phyloP scores from a whole-genome alignment of 2,113 vertebrate genomes.

The Bostrychus sinensis region DNA sequence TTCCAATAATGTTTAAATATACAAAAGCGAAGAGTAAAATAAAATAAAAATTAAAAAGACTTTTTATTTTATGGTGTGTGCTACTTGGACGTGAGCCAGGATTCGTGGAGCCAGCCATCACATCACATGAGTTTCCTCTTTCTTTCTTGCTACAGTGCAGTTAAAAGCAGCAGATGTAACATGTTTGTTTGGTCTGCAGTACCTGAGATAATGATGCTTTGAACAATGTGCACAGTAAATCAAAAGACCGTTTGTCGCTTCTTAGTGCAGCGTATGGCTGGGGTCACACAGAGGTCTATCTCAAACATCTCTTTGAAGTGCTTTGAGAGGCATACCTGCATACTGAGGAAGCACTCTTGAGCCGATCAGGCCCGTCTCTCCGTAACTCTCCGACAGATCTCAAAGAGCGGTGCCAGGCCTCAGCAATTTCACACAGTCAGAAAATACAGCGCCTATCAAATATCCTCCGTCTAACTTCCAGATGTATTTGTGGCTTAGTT shows the following conservation, averaged over 20 bases:
- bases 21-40: too few relatives aligned
- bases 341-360: slow-evolving; percentile 53
- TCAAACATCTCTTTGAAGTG: slow-evolving; percentile 68
- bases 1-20: too few relatives aligned
- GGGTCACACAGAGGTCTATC: slow-evolving; percentile 53
- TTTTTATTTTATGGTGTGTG: slow-evolving; percentile 1
- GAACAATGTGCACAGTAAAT: slow-evolving; percentile 34
- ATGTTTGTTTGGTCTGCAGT: slow-evolving; percentile 39
- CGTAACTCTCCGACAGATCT: slow-evolving; percentile 15
- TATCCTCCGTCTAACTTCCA: slow-evolving; percentile 41
- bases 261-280: slow-evolving; percentile 30
- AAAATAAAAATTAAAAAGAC: not conserved
- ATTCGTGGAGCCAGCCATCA: not conserved
- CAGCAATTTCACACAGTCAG: slow-evolving; percentile 36
- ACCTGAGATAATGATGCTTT: slow-evolving; percentile 4
- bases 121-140: not conserved
- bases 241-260: slow-evolving; percentile 29
- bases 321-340: slow-evolving; percentile 58
- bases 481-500: slow-evolving; percentile 39
- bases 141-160: not conserved
- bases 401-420: slow-evolving; percentile 37
- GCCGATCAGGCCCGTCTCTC: slow-evolving; percentile 48
- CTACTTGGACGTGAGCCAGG: not conserved
- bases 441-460: slow-evolving; percentile 40
- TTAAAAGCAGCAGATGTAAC: slow-evolving; percentile 1